Conservation (phyloP, 2,113 vertebrate species). For the Scartelaos histophorus region DNA sequence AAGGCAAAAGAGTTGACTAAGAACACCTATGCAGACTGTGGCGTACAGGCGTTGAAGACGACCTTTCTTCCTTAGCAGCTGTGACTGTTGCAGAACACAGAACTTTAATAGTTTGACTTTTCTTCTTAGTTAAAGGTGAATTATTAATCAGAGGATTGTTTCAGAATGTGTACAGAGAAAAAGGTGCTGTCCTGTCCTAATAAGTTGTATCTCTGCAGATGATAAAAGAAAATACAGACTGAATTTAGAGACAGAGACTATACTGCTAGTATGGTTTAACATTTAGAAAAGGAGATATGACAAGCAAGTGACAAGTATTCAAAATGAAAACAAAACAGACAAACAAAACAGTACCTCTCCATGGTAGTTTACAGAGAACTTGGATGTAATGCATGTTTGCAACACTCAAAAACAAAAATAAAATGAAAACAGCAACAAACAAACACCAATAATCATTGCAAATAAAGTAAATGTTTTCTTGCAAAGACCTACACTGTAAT, state of each 20-base stretch:
- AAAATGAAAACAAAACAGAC: neutral
- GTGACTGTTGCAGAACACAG: conserved; percentile 1
- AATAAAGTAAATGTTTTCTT: too few relatives aligned
- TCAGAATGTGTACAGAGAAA: conserved; percentile 21
- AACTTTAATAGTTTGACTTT: conserved; percentile 45
- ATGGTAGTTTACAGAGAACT: neutral
- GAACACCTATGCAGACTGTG: neutral
- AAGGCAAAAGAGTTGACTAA: neutral
- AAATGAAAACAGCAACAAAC: neutral
- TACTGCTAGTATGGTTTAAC: too few relatives aligned
- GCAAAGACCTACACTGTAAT: too few relatives aligned
- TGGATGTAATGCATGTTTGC: too few relatives aligned
- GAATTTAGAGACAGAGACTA: too few relatives aligned
- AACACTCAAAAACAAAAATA: neutral
- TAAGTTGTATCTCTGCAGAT: neutral
- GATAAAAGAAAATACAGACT: too few relatives aligned
- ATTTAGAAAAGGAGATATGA: too few relatives aligned
- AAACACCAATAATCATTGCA: too few relatives aligned
- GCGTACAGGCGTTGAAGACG: conserved; percentile 5
- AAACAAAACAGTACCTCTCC: neutral
- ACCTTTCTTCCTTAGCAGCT: conserved; percentile 44
- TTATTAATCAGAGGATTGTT: conserved; percentile 33
- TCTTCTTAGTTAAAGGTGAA: conserved; percentile 50
- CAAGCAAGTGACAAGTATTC: too few relatives aligned
- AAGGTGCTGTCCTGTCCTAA: neutral